Evolutionary conservation across 1,140 invertebrate genomes (phyloP), one percentile per base, ranked within the genome.

Genomic region (Psilanteris sp.): DNA sequence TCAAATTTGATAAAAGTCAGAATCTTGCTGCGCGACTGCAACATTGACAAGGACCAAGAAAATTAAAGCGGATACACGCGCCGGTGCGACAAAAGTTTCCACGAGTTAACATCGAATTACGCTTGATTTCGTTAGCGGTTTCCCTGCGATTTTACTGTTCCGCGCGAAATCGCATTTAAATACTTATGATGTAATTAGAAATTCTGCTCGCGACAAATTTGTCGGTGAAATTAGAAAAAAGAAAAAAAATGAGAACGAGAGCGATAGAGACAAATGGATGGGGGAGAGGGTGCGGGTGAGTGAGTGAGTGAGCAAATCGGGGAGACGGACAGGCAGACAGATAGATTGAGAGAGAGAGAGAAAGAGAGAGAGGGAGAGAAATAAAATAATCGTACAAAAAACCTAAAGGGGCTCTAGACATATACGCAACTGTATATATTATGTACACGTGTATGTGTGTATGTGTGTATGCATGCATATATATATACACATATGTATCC

Each of bases 1-100:
- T 50, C 50, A 57, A 68, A 48, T 68, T 68, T 48, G 64, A 68
- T 68, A 39, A 57, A 48, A 48, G 50, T 57, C 64, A 29, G 22
- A 7, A 48, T 48, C 34, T 48, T 39, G 34, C 22, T 15, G 24
- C 8, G 14, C 37, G 13, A n/a, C 29, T 39, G 32, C 34, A 62
- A 48, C 57, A 50, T 62, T 50, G 57, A 62, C 57, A 31, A 50
- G 10, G 5, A 39, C 20, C 37, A 32, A 46, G n/a, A n/a, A n/a
- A n/a, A n/a, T n/a, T n/a, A n/a, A n/a, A n/a, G 55, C 24, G 32
- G 41, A 46, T 61, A 46, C 14, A 48, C 27, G 24, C 13, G 44
- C 18, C 34, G 20, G 18, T 44, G 24, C 50, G 32, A 68, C 52
- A 44, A 48, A 57, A 68, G 34, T 50, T 68, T 36, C 11, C 24